Base-by-base conservation (phyloP, 2,113 vertebrate genomes). In the Benitochromis conjunctus region DNA sequence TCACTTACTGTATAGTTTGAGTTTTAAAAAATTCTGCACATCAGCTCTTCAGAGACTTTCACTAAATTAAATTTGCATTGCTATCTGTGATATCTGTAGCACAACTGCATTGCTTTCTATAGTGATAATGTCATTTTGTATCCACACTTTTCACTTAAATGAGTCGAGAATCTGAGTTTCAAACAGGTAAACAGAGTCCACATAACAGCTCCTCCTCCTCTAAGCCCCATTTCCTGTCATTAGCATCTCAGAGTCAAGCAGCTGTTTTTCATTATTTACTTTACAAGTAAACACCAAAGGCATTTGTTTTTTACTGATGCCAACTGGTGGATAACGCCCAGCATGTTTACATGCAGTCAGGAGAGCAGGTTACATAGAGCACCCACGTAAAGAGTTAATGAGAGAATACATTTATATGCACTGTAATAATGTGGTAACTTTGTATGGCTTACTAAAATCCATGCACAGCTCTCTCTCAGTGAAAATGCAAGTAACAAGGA, bases 211-310 rank as follows among this genome's bases (percentile, higher is more conserved):
- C 76, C 60, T 77, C 77, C 46, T 82, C 62, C 34, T 38, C 36
- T 21, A 19, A 66, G 19, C 60, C 31, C 48, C 71, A 77, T 92
- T 94, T 95, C 94, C 94, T 95, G 93, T 88, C 89, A 81, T 92
- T 78, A 81, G 6, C 34, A 2, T 56, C 36, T 71, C 46, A 58
- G 21, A 76, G 16, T 41, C 48, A 51, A 83, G 91, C 85, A 87
- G 58, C 77, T 87, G 82, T 57, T 81, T 86, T 12, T 81, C 51
- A 13, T 85, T 85, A 82, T 85, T 87, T 81, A 53, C 14, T 18
- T 34, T 56, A 29, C n/a, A 69, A 58, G 64, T 86, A 79, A 90
- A 88, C 60, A 64, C 5, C 14, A 31, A 46, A 64, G 71, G 4
- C 74, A 36, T 64, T n/a, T 81, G 54, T 62, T 90, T 51, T 89